These are phyloP conservation scores for Chymomyza caudatula DNA, from an alignment of 2,888 invertebrate species.

Conservation along the genomic window DNA sequence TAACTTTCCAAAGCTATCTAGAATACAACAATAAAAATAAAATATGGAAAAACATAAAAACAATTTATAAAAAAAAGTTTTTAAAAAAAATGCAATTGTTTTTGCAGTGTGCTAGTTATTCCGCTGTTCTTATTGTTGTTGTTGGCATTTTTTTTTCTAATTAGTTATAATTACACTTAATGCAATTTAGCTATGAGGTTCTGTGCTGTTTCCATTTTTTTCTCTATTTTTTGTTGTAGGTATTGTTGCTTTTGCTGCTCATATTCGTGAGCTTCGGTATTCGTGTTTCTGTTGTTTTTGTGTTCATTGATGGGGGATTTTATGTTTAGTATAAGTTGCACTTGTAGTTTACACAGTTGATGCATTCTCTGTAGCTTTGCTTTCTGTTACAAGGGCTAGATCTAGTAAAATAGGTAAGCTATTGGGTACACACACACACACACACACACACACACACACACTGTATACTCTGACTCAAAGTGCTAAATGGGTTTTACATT, in stretches of 20 bases:
- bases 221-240: neutral
- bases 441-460: neutral
- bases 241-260: neutral
- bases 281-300: slow-evolving; percentile 1
- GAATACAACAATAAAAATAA: neutral
- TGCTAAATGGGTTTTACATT: slow-evolving; percentile 58
- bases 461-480: slow-evolving; percentile 25
- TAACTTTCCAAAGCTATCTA: slow-evolving; percentile 35
- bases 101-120: slow-evolving; percentile 46
- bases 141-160: slow-evolving; percentile 48
- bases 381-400: slow-evolving; percentile 58
- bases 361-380: slow-evolving; percentile 31
- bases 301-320: slow-evolving; percentile 39
- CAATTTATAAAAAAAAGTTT: slow-evolving; percentile 18
- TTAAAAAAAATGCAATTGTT: neutral
- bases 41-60: neutral
- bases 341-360: neutral
- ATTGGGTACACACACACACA: neutral
- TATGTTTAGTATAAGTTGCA: slow-evolving; percentile 40
- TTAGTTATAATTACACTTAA: slow-evolving; percentile 76
- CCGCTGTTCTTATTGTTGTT: slow-evolving; percentile 13
- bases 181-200: slow-evolving; percentile 74
- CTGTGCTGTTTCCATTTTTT: slow-evolving; percentile 29
- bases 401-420: neutral
- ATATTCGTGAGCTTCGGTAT: neutral